Evolutionary conservation across 2,113 vertebrate genomes (phyloP), one percentile per base, ranked within the genome.

Genomic region (Psophia crepitans): DNA sequence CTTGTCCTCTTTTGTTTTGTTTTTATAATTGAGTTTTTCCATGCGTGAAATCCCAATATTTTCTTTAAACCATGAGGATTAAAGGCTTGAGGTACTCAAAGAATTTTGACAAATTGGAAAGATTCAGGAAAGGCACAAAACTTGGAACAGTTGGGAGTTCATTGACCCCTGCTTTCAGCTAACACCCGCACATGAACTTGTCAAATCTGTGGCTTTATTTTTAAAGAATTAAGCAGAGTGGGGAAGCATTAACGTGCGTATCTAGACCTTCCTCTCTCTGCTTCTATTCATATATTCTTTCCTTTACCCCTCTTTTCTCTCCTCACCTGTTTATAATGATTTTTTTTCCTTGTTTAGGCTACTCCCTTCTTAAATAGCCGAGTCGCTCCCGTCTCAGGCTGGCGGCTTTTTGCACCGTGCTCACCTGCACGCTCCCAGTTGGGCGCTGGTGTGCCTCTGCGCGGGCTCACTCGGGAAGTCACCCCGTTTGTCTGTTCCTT

Each of bases 11-110:
- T 84, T 76, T 93, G 83, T 74, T 95, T 84, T 68, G 75, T 65
- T 95, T 94, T 93, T 33, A 56, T 94, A 94, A 93, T 89, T 95
- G 87, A 87, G 77, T 66, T 93, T 91, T 93, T 68, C 84, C 92
- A 64, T 60, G 81, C 87, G 84, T 91, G 90, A 91, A 95, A 87
- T 93, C 74, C 87, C 70, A 64, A 17, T 79, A 85, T 82, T 97
- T 95, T 79, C 53, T 82, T 82, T 76, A 83, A 93, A 86, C 44
- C 17, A 6, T 4, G 30, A 89, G 74, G 46, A 76, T 94, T 92
- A 91, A 92, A 83, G 79, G 66, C 82, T 85, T 85, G 44, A 66
- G 17, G 53, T 9, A 53, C 53, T 60, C 53, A n/a, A 91, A 91
- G 82, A 73, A n/a, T 79, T 73, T 53, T 91, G 66, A 51, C 48